Percentiles rank a stretch among this genome's conserved stretches.
phyloP scores from a whole-genome alignment of 1,140 invertebrate genomes.

The Elymnias hypermnestra region DNA sequence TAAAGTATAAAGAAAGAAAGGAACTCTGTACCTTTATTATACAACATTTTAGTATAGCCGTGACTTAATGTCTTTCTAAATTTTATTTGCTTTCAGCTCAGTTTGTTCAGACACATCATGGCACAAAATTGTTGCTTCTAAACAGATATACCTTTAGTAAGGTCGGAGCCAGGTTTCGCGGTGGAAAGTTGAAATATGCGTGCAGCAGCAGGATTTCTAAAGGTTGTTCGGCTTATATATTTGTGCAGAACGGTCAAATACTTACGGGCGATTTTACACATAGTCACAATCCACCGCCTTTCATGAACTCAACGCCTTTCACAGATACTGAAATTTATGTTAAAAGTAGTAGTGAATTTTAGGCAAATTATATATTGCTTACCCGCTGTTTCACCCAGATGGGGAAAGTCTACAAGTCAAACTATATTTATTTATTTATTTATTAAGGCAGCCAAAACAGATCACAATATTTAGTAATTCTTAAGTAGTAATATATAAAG shows the following conservation, averaged over 20 bases:
- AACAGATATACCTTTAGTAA: conserved; percentile 14
- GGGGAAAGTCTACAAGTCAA: no score
- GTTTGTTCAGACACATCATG: conserved; percentile 3
- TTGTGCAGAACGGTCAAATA: conserved; percentile 1
- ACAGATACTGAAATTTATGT: conserved; percentile 13
- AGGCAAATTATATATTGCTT: neutral
- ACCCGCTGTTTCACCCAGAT: no score
- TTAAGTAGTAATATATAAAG: no score
- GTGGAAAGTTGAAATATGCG: conserved; percentile 2
- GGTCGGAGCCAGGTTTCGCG: neutral
- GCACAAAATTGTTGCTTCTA: neutral
- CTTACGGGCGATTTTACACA: neutral
- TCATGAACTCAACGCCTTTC: no score
- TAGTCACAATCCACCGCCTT: conserved; percentile 14
- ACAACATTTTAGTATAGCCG: no score
- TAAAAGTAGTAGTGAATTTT: conserved; percentile 5
- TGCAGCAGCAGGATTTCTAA: conserved; percentile 9
- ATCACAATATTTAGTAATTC: no score
- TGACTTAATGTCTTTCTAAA: no score
- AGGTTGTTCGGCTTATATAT: conserved; percentile 6
- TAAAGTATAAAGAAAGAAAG: no score
- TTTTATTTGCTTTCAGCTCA: conserved; percentile 5
- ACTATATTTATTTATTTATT: no score
- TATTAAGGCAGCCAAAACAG: no score
- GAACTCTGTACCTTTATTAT: no score